Conservation (phyloP, 2,888 invertebrate genomes). For the Drosophila heteroneura region DNA sequence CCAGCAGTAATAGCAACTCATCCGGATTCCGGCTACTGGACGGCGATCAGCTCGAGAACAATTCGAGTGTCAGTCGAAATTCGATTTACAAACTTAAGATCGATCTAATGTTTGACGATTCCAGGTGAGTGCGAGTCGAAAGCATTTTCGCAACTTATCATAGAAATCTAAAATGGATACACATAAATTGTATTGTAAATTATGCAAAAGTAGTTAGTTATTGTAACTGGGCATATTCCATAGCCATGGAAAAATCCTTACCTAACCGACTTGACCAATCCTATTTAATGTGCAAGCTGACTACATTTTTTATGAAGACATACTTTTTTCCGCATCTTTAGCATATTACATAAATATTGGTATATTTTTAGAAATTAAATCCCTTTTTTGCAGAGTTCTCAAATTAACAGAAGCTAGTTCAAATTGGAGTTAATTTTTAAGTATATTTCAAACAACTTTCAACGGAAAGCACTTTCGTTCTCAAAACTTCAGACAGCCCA, state of each 20-base stretch:
- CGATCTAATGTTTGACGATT: constrained; percentile 93
- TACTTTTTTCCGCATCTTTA: neutral
- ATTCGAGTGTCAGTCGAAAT: constrained; percentile 86
- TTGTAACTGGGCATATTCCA: neutral
- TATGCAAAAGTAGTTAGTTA: neutral
- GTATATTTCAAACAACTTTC: constrained; percentile 50
- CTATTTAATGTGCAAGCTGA: neutral
- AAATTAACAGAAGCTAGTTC: neutral
- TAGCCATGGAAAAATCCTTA: neutral
- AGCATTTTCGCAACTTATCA: neutral
- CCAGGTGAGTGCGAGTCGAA: constrained; percentile 85
- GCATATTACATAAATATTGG: neutral
- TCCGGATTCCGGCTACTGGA: constrained; percentile 85
- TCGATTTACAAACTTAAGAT: constrained; percentile 93
- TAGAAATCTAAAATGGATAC: neutral
- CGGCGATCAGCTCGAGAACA: constrained; percentile 84
- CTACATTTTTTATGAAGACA: neutral
- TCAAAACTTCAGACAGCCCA: constrained; percentile 35
- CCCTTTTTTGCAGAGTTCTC: neutral
- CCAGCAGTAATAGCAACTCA: constrained; percentile 82
- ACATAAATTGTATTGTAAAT: neutral
- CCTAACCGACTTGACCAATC: neutral
- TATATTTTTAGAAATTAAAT: neutral
- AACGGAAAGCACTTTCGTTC: constrained; percentile 71
- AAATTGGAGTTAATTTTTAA: neutral